A percentile compares a stretch with the other conserved stretches of the same genome.
Evolutionary conservation across 2,888 invertebrate species (phyloP).

Genomic region (Zaprionus lineosus): DNA sequence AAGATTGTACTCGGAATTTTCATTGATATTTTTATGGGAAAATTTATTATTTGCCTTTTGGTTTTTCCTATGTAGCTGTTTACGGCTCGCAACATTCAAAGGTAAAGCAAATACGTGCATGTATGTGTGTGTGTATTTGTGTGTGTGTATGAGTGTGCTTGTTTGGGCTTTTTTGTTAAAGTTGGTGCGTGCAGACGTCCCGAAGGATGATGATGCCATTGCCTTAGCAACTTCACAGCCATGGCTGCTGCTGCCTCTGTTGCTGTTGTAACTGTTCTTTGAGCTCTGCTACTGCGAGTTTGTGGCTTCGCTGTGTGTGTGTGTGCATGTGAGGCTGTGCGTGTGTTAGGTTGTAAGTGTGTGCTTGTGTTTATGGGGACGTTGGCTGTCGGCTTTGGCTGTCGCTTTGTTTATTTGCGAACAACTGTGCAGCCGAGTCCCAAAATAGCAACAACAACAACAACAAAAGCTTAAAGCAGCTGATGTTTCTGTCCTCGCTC

Average conservation of each 20-base stretch:
- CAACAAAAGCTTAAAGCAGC: constrained; percentile 45
- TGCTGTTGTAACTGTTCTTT: constrained; percentile 39
- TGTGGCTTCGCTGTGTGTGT: constrained; percentile 25
- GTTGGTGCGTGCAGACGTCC: constrained; percentile 46
- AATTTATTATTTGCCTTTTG: constrained; percentile 48
- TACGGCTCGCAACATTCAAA: constrained; percentile 56
- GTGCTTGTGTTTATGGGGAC: constrained; percentile 12
- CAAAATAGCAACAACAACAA: constrained; percentile 26
- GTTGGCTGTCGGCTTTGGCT: constrained; percentile 41
- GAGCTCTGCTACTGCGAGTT: constrained; percentile 17
- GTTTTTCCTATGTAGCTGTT: constrained; percentile 50
- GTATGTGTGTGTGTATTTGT: background rate
- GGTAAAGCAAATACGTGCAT: constrained; percentile 17
- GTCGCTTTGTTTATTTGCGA: constrained; percentile 71
- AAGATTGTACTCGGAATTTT: constrained; percentile 47
- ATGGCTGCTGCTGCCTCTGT: constrained; percentile 39
- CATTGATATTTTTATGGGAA: constrained; percentile 73
- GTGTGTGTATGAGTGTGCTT: constrained; percentile 12
- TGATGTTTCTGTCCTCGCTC: constrained; percentile 42
- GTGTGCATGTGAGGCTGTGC: background rate
- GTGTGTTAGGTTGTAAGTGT: constrained; percentile 8
- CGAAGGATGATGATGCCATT: constrained; percentile 69
- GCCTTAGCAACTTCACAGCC: constrained; percentile 61
- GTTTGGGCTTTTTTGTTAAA: constrained; percentile 29
- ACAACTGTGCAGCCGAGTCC: constrained; percentile 54